These are phyloP conservation scores for Gavialis gangeticus DNA, from an alignment of 2,113 vertebrate genomes.

Conservation along the genomic window DNA sequence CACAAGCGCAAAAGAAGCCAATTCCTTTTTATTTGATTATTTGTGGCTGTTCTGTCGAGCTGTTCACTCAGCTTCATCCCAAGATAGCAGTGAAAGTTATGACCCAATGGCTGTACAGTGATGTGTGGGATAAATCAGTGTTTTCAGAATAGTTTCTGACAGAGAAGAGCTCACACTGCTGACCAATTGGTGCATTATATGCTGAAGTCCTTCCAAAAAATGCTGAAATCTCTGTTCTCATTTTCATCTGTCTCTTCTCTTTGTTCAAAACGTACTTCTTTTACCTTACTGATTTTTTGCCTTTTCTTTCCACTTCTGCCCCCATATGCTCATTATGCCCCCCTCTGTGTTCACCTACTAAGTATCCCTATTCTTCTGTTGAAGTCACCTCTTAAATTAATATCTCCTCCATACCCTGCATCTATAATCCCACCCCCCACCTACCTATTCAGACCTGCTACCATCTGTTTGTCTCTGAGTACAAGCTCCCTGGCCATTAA, in stretches of 20 bases:
- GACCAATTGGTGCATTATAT: neutral
- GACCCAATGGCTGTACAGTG: neutral
- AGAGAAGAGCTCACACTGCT: neutral
- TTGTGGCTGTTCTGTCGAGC: neutral
- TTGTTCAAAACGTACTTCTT: neutral
- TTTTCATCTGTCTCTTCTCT: neutral
- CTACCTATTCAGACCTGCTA: neutral
- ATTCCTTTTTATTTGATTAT: neutral
- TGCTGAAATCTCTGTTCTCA: neutral
- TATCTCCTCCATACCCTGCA: neutral
- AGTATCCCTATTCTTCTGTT: neutral
- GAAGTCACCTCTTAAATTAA: neutral
- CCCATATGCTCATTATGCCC: neutral
- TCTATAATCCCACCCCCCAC: neutral
- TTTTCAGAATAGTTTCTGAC: neutral
- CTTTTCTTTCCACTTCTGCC: neutral
- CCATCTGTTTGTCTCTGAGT: neutral
- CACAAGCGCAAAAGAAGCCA: neutral
- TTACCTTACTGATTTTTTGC: neutral
- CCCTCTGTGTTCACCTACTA: neutral
- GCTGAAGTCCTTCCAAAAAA: neutral
- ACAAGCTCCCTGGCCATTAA: accelerated
- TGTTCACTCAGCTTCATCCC: accelerated
- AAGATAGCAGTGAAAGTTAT: neutral
- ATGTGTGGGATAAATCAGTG: neutral